Conservation (phyloP, 1,140 invertebrate species). For the Heliconius melpomene region DNA sequence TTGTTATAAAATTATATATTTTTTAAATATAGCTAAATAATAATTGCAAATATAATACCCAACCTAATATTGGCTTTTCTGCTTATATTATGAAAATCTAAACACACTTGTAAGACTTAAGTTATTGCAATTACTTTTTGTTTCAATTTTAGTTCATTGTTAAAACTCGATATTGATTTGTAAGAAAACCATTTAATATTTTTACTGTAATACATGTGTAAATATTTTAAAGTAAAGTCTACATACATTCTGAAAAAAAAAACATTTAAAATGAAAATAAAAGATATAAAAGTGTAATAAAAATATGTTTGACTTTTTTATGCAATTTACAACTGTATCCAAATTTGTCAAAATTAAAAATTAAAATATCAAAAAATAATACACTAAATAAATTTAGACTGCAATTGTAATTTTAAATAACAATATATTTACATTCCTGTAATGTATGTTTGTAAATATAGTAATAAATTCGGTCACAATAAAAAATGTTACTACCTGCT, state of each 20-base stretch:
- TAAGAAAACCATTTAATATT: background rate
- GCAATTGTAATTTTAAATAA: background rate
- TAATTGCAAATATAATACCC: background rate
- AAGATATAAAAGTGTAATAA: background rate
- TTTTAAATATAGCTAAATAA: background rate
- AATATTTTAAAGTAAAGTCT: background rate
- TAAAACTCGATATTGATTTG: background rate
- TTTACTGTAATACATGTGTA: background rate
- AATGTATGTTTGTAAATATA: conserved; percentile 72
- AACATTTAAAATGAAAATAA: background rate
- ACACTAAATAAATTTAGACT: background rate
- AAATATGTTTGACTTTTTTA: background rate
- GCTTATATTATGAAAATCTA: background rate
- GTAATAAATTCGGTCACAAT: conserved; percentile 70
- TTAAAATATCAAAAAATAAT: background rate
- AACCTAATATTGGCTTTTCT: conserved; percentile 2
- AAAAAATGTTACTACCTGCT: conserved; percentile 66
- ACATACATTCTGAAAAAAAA: background rate
- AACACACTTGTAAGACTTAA: background rate
- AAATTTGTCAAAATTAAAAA: background rate
- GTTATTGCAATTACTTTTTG: background rate
- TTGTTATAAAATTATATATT: background rate
- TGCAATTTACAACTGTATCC: background rate
- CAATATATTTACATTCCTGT: conserved; percentile 62
- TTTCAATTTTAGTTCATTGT: background rate